These are phyloP conservation scores for Loxodonta africana DNA, from an alignment of 2,113 vertebrate genomes.

Conservation along the genomic window DNA sequence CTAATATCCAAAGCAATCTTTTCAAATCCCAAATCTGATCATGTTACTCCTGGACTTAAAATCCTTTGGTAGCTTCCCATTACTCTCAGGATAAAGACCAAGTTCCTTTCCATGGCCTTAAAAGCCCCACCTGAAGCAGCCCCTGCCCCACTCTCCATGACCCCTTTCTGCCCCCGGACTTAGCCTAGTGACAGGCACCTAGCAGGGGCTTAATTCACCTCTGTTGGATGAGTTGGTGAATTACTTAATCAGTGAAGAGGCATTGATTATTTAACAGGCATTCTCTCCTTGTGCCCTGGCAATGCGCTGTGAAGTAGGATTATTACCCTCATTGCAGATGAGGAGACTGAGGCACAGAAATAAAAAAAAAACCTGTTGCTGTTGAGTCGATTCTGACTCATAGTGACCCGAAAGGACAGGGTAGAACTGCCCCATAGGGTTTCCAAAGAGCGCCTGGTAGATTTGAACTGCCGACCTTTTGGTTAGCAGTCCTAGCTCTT, in stretches of 20 bases:
- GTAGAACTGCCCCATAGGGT: no score
- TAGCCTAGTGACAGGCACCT: not conserved
- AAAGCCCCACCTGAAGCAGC: not conserved
- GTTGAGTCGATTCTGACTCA: no score
- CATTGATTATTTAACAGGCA: not conserved
- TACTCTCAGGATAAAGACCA: not conserved
- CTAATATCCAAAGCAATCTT: not conserved
- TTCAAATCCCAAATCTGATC: slow-evolving; percentile 13
- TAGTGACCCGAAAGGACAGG: no score
- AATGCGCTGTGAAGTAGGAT: not conserved
- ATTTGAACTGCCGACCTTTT: no score
- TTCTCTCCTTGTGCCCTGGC: no score
- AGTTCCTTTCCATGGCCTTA: not conserved
- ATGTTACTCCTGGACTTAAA: slow-evolving; percentile 1
- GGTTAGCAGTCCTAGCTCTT: no score
- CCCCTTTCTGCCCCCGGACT: not conserved
- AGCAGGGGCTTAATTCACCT: not conserved
- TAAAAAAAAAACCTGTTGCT: no score
- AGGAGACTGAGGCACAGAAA: not conserved
- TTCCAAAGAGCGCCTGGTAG: no score
- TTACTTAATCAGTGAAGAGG: not conserved
- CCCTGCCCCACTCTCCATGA: not conserved
- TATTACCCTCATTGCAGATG: not conserved
- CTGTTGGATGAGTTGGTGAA: not conserved
- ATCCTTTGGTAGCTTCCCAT: not conserved